Base-by-base conservation (phyloP, 2,113 vertebrate species). In the Entelurus aequoreus region DNA sequence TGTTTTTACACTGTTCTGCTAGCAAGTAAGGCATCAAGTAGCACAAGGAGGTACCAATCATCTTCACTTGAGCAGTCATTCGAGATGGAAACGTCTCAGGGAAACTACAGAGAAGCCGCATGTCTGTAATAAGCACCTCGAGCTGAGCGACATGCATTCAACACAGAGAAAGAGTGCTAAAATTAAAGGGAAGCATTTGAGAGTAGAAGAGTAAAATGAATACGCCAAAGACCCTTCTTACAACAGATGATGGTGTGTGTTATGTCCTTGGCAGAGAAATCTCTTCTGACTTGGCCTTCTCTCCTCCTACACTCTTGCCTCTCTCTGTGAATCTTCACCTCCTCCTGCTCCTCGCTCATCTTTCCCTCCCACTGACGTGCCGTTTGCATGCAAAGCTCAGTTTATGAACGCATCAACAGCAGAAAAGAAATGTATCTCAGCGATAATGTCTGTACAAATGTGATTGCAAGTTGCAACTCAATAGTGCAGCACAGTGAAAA, bases 341-440 rank as follows among this genome's bases (percentile, higher is more conserved):
- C 28, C 28, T 6, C 44, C 48, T 48, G 59, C 0, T 65, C 54
- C 14, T 4, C 4, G 11, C 51, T 46, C 49, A 11, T 28, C 3
- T 54, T 15, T 47, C 16, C 53, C 52, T 57, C 49, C 54, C 8
- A 19, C 61, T 53, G 47, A 47, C 16, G 54, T 60, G 35, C 16
- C 46, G 19, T 76, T 64, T 64, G 36, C 55, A 79, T 82, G 72
- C 70, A 81, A 83, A 81, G 47, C 51, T 57, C 48, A 19, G 44
- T 0, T 36, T 21, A 16, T 15, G 47, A 72, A 47, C 28, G 19
- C 47, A 49, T 53, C 8, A 47, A 0, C 1, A 62, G 51, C 37
- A 48, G 44, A 48, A 28, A 42, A 10, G 21, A 28, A 21, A 53
- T 53, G 5, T 11, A 46, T 46, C 11, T 11, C 42, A 12, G 42